Percentiles rank a stretch among this genome's conserved stretches.
Evolutionary conservation across 2,797 vertebrate genomes (phyloP).

Genomic region (Peromyscus eremicus): DNA sequence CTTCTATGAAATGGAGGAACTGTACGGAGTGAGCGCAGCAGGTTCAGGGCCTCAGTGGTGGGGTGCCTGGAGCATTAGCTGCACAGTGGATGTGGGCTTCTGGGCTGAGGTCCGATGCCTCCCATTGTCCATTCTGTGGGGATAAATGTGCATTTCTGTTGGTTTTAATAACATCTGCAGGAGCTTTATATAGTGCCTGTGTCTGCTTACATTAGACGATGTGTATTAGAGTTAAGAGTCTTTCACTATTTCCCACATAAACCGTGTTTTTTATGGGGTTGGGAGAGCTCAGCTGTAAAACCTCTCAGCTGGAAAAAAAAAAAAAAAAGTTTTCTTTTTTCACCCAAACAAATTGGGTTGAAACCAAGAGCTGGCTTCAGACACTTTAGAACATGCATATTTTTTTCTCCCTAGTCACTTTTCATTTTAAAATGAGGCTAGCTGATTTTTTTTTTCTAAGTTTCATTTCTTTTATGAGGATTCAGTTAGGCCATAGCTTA

Average conservation of each 20-base stretch:
- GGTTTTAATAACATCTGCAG: slow-evolving; percentile 81
- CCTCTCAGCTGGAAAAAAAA: slow-evolving; percentile 67
- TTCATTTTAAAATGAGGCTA: slow-evolving; percentile 78
- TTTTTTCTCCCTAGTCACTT: slow-evolving; percentile 77
- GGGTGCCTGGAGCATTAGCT: background rate
- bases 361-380: slow-evolving; percentile 76
- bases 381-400: slow-evolving; percentile 66
- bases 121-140: slow-evolving; percentile 70
- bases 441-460: slow-evolving; percentile 56
- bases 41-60: background rate
- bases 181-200: slow-evolving; percentile 64
- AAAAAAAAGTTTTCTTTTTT: slow-evolving; percentile 48
- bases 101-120: slow-evolving; percentile 17
- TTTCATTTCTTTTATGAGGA: slow-evolving; percentile 76
- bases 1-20: background rate
- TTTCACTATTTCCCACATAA: slow-evolving; percentile 83
- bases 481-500: slow-evolving; percentile 56
- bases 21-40: background rate
- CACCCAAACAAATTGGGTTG: slow-evolving; percentile 74
- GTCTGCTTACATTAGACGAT: slow-evolving; percentile 38
- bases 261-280: slow-evolving; percentile 82
- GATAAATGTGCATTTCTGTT: slow-evolving; percentile 82
- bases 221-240: slow-evolving; percentile 76
- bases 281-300: slow-evolving; percentile 82
- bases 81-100: slow-evolving; percentile 11